Evolutionary conservation across 35 echinoderm and acorn worm species (phyloP).

Genomic region (Nesometra sesokonis): DNA sequence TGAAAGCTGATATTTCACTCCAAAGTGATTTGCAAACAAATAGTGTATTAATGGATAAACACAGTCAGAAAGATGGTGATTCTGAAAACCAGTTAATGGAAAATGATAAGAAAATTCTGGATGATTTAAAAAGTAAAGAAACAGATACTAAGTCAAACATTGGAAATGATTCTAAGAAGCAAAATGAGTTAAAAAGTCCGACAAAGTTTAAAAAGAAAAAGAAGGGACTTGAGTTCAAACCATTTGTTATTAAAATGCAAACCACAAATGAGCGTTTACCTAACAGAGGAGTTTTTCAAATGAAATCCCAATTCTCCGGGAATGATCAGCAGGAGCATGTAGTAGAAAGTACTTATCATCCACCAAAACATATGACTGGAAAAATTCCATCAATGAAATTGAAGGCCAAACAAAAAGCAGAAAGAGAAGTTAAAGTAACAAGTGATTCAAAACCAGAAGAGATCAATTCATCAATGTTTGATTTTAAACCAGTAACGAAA

Average conservation of each 20-base stretch:
- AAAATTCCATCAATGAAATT: neutral
- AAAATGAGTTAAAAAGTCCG: neutral
- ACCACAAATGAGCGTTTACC: neutral
- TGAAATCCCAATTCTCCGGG: neutral
- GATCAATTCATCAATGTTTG: neutral
- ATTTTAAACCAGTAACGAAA: neutral
- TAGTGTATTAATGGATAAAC: neutral
- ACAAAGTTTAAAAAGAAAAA: neutral
- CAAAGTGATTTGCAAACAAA: neutral
- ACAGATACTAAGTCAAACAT: neutral
- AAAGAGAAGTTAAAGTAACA: neutral
- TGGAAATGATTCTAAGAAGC: neutral
- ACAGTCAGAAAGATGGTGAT: neutral
- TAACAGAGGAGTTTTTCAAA: neutral
- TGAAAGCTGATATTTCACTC: neutral
- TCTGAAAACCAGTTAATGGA: neutral
- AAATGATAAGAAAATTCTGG: neutral
- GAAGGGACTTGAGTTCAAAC: neutral
- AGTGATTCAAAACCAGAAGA: neutral
- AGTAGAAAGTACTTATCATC: neutral
- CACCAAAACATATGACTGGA: neutral
- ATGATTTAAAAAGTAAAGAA: neutral
- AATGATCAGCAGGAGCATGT: neutral
- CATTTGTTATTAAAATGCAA: neutral
- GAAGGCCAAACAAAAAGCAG: neutral